Evolutionary conservation across 92 coral and sea anemone genomes (phyloP).

Genomic region (Heliopora coerulea): DNA sequence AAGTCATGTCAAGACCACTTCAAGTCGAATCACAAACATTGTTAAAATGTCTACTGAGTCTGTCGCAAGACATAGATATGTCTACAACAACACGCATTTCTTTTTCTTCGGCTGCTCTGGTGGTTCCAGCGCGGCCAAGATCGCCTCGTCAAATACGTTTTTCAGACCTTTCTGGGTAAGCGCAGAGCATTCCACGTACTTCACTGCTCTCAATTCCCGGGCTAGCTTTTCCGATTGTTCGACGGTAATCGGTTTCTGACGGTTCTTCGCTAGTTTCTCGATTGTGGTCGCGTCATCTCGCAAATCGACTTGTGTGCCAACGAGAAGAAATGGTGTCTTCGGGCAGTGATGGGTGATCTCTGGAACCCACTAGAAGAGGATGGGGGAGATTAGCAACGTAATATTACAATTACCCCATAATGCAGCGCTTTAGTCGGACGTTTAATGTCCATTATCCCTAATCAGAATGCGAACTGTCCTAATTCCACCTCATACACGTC

Average conservation of each 20-base stretch:
- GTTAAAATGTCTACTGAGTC: neutral
- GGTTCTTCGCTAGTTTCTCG: constrained; percentile 95
- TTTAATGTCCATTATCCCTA: no score
- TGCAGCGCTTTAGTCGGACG: no score
- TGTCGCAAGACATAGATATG: no score
- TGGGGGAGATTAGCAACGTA: neutral
- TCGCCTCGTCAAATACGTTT: constrained; percentile 97
- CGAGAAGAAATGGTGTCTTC: constrained; percentile 95
- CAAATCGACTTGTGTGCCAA: constrained; percentile 98
- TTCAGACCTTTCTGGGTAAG: constrained; percentile 94
- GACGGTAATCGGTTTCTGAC: constrained; percentile 87
- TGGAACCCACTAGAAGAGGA: constrained; percentile 86
- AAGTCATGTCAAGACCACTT: constrained; percentile 3
- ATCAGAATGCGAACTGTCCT: no score
- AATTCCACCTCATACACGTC: no score
- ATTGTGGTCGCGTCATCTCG: constrained; percentile 92
- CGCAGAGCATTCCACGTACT: constrained; percentile 94
- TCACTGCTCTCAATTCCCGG: constrained; percentile 87
- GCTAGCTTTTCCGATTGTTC: constrained; percentile 90
- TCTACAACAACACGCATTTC: constrained; percentile 78
- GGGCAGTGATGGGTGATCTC: constrained; percentile 99
- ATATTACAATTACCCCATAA: no score
- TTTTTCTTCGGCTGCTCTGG: constrained; percentile 93
- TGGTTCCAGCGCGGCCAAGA: constrained; percentile 93
- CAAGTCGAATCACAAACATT: constrained; percentile 18